A percentile compares a stretch with the other conserved stretches of the same genome.
Conservation (phyloP, 1,140 invertebrate genomes). For the Leptopilina clavipes region DNA sequence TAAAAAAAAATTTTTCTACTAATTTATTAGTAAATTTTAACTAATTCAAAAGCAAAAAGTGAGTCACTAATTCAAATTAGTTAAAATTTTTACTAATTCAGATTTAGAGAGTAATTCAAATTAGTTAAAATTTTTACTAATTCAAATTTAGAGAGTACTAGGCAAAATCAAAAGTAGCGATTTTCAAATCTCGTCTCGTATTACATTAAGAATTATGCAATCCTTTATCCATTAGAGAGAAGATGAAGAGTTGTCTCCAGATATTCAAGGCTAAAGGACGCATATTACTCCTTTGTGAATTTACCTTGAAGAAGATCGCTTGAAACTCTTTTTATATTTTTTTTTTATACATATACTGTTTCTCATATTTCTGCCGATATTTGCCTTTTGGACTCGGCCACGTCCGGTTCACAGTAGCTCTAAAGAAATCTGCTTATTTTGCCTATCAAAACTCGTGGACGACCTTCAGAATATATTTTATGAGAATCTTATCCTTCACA, state of each 20-base stretch:
- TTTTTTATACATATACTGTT: neutral
- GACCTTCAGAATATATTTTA: conserved; percentile 28
- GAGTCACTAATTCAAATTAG: no score
- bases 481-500: neutral
- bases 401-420: conserved; percentile 16
- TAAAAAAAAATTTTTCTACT: no score
- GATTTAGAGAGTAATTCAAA: no score
- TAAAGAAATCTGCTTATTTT: conserved; percentile 26
- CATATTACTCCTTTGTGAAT: conserved; percentile 41
- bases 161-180: conserved; percentile 24
- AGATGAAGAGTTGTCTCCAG: conserved; percentile 44
- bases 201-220: conserved; percentile 55
- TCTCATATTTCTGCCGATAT: conserved; percentile 33
- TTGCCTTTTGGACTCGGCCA: conserved; percentile 25
- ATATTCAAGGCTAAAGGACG: conserved; percentile 44
- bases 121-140: no score
- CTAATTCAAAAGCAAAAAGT: no score
- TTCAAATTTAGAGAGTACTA: no score
- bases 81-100: no score
- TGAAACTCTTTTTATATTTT: neutral
- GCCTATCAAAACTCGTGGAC: conserved; percentile 21
- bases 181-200: conserved; percentile 43
- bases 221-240: conserved; percentile 40
- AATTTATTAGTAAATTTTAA: no score
- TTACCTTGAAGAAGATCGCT: conserved; percentile 36